Evolutionary conservation across 2,888 invertebrate genomes (phyloP), one percentile per base, ranked within the genome.

Genomic region (Pyrocoelia pectoralis): DNA sequence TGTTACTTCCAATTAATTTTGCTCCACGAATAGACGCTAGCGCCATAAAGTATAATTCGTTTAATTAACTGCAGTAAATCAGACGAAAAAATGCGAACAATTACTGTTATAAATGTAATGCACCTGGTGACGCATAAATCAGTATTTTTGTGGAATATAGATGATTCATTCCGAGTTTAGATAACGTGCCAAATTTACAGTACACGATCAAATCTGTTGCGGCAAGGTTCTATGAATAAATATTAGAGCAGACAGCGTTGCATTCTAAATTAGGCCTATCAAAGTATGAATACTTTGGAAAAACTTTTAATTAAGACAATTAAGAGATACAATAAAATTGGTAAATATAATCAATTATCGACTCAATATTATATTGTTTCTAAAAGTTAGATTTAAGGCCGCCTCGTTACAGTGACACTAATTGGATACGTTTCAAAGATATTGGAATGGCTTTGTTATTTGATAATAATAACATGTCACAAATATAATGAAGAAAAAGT

Each of bases 41-140:
- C n/a, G 24, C 33, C n/a, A n/a, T n/a, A 8, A 33, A 33, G n/a
- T 33, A 33, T 33, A 8, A 33, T n/a, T n/a, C n/a, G 43, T 15
- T 10, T 15, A 43, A 43, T 43, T 46, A 46, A 46, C 10, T 46
- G 17, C 46, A n/a, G 10, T 46, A 24, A 24, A 3, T 5, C 15
- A 46, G 46, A 46, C 46, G 10, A 18, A 46, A 14, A 17, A 43
- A 10, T 17, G 46, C 14, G n/a, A 46, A 46, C 46, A 46, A 46
- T 46, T 17, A 46, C 46, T 46, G 15, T 17, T 46, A 46, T 46
- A 46, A 46, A 46, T 46, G 18, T 46, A 15, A 50, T 54, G 53
- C 53, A 60, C 54, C 60, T 60, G 60, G 33, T 29, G 28, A 17
- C 5, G 49, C 9, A 50, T 58, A 41, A 58, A 38, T 58, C 51